Percentiles rank a stretch among this genome's conserved stretches.
Conservation (phyloP, 2,888 invertebrate genomes). For the Plagiodera versicolora region DNA sequence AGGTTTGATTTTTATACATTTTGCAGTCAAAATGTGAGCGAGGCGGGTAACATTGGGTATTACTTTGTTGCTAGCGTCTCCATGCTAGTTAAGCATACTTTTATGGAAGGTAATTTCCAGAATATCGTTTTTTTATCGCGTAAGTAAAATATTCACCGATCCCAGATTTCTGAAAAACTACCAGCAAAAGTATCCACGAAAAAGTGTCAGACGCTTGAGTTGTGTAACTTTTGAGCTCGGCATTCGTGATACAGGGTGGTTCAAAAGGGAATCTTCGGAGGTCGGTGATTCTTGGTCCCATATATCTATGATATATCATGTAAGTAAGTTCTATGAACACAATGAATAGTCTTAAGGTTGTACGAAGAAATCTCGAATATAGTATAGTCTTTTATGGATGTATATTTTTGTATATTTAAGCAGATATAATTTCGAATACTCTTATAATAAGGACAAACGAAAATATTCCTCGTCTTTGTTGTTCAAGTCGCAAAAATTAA, state of each 20-base stretch:
- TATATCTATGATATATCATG: conserved; percentile 97
- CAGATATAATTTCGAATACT: neutral
- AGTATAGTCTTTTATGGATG: neutral
- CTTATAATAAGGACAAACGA: too few relatives aligned
- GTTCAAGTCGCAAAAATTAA: too few relatives aligned
- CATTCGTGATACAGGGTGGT: conserved; percentile 20
- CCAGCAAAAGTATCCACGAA: conserved; percentile 4
- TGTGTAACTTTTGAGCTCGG: conserved; percentile 44
- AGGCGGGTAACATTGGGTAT: conserved; percentile 47
- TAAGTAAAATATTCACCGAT: conserved; percentile 53
- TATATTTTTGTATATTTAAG: neutral
- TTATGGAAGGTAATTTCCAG: conserved; percentile 61
- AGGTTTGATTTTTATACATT: conserved; percentile 39
- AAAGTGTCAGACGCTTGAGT: conserved; percentile 41
- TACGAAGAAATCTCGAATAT: neutral
- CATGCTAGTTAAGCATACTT: conserved; percentile 37
- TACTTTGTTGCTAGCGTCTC: conserved; percentile 40
- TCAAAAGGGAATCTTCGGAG: conserved; percentile 36
- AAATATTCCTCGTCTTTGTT: too few relatives aligned
- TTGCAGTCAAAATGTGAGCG: conserved; percentile 48
- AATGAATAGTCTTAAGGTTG: conserved; percentile 15
- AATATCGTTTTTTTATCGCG: conserved; percentile 41
- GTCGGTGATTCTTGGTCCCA: conserved; percentile 73
- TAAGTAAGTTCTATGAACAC: conserved; percentile 94
- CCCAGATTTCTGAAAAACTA: conserved; percentile 1